Base-by-base conservation (phyloP, 1,140 invertebrate genomes). In the Drosophila nasuta region DNA sequence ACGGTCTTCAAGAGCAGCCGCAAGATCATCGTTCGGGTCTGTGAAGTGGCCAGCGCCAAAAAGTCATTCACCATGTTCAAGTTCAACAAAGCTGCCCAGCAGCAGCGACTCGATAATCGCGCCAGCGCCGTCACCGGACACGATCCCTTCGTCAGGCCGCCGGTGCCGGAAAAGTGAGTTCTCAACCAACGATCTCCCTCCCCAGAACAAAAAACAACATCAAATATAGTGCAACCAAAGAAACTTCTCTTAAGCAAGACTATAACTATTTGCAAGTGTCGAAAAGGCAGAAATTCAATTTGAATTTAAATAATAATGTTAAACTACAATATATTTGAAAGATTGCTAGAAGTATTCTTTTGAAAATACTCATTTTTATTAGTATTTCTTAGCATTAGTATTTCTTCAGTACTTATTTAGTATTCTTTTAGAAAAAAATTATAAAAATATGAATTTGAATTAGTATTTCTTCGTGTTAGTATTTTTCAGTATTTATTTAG, bases 131-230 rank as follows among this genome's bases (percentile, higher is more conserved):
- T 95, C 1, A 96, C 95, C 3, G 96, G 96, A 1, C 96, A 96
- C 76, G 96, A 96, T 77, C 93, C 95, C 64, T 96, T 96, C 82
- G 96, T 95, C 79, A 95, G 96, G 81, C 95, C 95, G 45, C 93
- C 95, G 1, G 93, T 95, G 2, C 93, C 94, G 38, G 94, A 94
- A 3, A 94, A 94, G 67, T 93, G 92, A 91, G 89, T 91, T 57
- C 20, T 25, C 5, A 33, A 6, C 1, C 17, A 8, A 28, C 11
- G 46, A 58, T 10, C 35, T 38, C 6, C 35, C 35, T 10, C 7
- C 30, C 30, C 48, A n/a, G 25, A 25, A 10, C 8, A 15, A 51
- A 51, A 25, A 13, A 5, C 25, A 33, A 17, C 54, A 57, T 3
- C 15, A 15, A 52, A 30, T 13, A 13, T 13, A 13, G 13, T 5